These are phyloP conservation scores for Drosophila subsilvestris DNA, from an alignment of 2,888 invertebrate genomes.

Conservation along the genomic window DNA sequence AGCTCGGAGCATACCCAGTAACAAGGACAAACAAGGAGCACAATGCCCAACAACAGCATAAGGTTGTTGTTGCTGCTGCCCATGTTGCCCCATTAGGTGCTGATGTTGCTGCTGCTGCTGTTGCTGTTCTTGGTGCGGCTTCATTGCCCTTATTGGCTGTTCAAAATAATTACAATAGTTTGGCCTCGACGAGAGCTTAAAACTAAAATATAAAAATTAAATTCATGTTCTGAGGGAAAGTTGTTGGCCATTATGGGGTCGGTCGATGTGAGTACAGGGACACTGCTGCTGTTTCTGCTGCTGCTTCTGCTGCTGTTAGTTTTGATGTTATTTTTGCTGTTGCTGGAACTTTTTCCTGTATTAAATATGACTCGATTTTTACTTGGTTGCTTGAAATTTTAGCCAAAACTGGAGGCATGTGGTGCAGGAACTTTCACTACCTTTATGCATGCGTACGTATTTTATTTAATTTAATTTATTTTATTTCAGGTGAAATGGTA, in stretches of 20 bases:
- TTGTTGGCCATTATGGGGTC: slow-evolving; percentile 37
- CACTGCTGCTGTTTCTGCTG: slow-evolving; percentile 31
- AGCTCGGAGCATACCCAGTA: slow-evolving; percentile 31
- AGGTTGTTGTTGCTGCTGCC: slow-evolving; percentile 21
- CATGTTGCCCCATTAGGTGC: slow-evolving; percentile 56
- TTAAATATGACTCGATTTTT: neutral
- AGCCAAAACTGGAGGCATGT: too few relatives aligned
- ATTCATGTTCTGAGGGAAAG: slow-evolving; percentile 40
- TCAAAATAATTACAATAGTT: slow-evolving; percentile 78
- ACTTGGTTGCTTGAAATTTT: neutral
- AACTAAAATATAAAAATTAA: slow-evolving; percentile 37
- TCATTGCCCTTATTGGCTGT: slow-evolving; percentile 72
- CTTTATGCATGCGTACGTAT: neutral
- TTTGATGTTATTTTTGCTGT: neutral
- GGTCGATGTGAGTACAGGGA: slow-evolving; percentile 5
- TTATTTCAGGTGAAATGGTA: neutral
- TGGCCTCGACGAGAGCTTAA: slow-evolving; percentile 24
- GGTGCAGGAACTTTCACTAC: neutral
- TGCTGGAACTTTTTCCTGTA: neutral
- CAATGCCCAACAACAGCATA: neutral
- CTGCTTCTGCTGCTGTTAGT: slow-evolving; percentile 6
- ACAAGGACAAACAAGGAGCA: slow-evolving; percentile 59
- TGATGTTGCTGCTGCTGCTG: slow-evolving; percentile 16
- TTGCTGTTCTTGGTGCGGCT: slow-evolving; percentile 36
- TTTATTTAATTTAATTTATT: too few relatives aligned